phyloP scores from a whole-genome alignment of 2,113 vertebrate species.

The Ammodytes marinus region DNA sequence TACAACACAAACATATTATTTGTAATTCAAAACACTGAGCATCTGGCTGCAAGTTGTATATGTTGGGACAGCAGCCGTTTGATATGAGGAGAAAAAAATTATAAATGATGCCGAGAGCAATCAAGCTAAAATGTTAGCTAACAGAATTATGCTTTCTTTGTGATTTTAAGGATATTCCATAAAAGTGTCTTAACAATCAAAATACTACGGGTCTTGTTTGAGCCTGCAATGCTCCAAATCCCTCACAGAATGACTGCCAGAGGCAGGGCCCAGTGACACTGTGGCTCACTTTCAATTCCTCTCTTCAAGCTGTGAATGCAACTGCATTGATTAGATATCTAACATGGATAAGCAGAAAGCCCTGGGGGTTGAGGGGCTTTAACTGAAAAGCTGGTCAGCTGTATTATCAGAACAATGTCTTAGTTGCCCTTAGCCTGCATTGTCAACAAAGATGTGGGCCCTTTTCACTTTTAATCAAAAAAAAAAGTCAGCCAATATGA shows the following conservation, averaged over 20 bases:
- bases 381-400: constrained; percentile 66
- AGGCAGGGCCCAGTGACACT: constrained; percentile 52
- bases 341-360: constrained; percentile 70
- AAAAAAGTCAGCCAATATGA: not conserved
- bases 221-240: constrained; percentile 22
- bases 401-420: constrained; percentile 41
- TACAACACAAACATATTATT: not conserved
- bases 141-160: constrained; percentile 9
- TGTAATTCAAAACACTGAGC: not conserved
- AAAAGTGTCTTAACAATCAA: constrained; percentile 10
- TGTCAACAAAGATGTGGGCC: constrained; percentile 18
- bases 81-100: not conserved
- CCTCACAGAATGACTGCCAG: constrained; percentile 53
- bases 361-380: constrained; percentile 54
- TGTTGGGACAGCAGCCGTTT: not conserved
- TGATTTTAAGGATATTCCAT: constrained; percentile 4
- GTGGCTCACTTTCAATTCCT: constrained; percentile 70
- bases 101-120: not conserved
- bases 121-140: not conserved
- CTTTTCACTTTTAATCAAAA: constrained; percentile 14
- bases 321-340: constrained; percentile 78
- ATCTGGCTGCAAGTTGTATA: not conserved
- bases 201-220: constrained; percentile 33
- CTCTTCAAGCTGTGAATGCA: constrained; percentile 65
- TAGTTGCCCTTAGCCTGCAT: constrained; percentile 29